These are phyloP conservation scores for Fulica atra DNA, from an alignment of 2,113 vertebrate genomes.

Conservation along the genomic window DNA sequence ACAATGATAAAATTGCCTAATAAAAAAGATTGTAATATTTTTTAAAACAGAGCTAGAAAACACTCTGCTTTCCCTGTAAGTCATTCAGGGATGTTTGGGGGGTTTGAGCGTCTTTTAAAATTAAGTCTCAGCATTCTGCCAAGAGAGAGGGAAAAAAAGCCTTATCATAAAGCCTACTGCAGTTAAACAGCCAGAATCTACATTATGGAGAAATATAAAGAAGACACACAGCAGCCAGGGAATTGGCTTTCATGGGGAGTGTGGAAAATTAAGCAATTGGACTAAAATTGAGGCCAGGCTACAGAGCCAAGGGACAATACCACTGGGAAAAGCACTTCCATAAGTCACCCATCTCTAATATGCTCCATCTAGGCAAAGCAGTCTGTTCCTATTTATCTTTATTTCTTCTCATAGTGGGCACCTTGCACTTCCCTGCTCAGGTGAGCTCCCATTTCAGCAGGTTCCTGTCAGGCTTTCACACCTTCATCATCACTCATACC, in stretches of 20 bases:
- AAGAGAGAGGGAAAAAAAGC: slow-evolving; percentile 48
- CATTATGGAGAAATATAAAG: slow-evolving; percentile 77
- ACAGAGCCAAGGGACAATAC: slow-evolving; percentile 59
- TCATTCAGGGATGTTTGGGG: slow-evolving; percentile 68
- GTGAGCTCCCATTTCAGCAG: neutral
- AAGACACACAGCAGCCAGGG: slow-evolving; percentile 68
- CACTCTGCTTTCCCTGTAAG: slow-evolving; percentile 68
- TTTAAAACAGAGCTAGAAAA: slow-evolving; percentile 73
- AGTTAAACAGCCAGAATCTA: slow-evolving; percentile 74
- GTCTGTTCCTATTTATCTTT: neutral
- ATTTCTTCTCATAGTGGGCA: neutral
- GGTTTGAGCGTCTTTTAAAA: slow-evolving; percentile 76
- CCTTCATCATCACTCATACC: neutral
- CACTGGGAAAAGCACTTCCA: slow-evolving; percentile 20
- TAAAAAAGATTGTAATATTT: slow-evolving; percentile 81
- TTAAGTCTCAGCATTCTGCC: slow-evolving; percentile 73
- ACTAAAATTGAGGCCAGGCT: slow-evolving; percentile 65
- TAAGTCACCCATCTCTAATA: neutral
- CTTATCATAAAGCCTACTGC: slow-evolving; percentile 73
- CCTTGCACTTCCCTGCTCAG: neutral
- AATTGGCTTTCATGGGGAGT: slow-evolving; percentile 60
- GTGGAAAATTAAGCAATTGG: slow-evolving; percentile 74
- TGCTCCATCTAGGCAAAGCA: slow-evolving; percentile 1
- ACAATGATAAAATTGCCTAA: slow-evolving; percentile 86
- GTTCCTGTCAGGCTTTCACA: neutral